phyloP scores from a whole-genome alignment of 2,888 invertebrate genomes.

The Clusia tigrina region DNA sequence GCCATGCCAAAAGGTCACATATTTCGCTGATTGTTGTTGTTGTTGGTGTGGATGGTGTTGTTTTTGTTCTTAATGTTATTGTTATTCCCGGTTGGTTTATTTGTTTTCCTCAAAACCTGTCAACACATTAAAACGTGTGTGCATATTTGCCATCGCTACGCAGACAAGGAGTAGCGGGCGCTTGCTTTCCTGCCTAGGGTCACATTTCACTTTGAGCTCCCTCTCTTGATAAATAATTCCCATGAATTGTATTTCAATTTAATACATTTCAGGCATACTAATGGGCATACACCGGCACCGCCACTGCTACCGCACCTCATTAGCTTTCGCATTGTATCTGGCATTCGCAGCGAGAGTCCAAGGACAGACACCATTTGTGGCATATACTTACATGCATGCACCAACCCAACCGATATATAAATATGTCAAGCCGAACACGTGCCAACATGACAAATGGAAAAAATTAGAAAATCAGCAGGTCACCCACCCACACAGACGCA shows the following conservation, averaged over 20 bases:
- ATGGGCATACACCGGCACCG: slow-evolving; percentile 19
- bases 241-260: slow-evolving; percentile 38
- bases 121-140: not conserved
- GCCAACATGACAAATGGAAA: not conserved
- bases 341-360: not conserved
- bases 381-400: not conserved
- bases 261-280: slow-evolving; percentile 36
- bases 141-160: not conserved
- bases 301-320: not conserved
- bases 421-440: not conserved
- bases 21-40: too few relatives aligned
- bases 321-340: not conserved
- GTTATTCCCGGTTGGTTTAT: not conserved
- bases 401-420: not conserved
- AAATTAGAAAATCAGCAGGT: slow-evolving; percentile 6
- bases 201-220: not conserved
- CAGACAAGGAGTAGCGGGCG: not conserved
- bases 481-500: too few relatives aligned
- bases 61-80: not conserved
- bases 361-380: not conserved
- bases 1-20: not conserved
- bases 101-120: not conserved
- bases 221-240: slow-evolving; percentile 24
- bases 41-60: not conserved
- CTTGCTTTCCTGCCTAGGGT: not conserved